Percentiles rank a stretch among this genome's conserved stretches.
Evolutionary conservation across 2,888 invertebrate genomes (phyloP).

Genomic region (Platycnemis pennipes): DNA sequence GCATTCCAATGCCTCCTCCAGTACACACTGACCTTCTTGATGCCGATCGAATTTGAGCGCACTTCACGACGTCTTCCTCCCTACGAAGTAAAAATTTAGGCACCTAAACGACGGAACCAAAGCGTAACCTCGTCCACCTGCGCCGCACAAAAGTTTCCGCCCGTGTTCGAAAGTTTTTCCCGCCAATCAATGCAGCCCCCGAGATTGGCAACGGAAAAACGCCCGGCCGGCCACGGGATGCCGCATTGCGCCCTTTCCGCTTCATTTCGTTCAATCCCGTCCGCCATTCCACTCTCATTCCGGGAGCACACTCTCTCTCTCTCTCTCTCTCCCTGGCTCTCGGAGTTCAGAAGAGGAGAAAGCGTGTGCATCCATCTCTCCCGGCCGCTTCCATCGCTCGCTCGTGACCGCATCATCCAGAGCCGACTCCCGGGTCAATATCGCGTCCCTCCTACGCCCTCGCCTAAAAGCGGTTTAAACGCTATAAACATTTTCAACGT

Average conservation of each 20-base stretch:
- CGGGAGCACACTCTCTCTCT: neutral
- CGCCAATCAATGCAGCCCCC: neutral
- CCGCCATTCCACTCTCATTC: neutral
- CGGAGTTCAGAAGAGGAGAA: neutral
- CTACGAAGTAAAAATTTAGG: no score
- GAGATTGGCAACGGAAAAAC: neutral
- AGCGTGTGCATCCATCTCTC: neutral
- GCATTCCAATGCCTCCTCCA: no score
- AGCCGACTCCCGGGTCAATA: no score
- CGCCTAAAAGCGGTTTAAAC: no score
- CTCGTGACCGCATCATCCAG: no score
- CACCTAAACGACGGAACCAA: no score
- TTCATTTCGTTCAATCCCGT: neutral
- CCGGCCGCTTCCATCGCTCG: neutral
- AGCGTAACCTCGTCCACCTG: neutral
- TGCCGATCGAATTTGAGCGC: no score
- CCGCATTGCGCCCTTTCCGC: slow-evolving; percentile 9
- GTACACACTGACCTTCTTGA: no score
- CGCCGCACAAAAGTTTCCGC: neutral
- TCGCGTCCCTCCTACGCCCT: no score
- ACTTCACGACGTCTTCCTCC: no score
- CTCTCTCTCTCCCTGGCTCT: neutral
- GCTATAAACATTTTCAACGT: no score
- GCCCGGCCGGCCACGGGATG: neutral
- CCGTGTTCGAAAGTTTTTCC: neutral